Evolutionary conservation across 2,797 vertebrate species (phyloP).

Genomic region (Alcedo quadribrachys): DNA sequence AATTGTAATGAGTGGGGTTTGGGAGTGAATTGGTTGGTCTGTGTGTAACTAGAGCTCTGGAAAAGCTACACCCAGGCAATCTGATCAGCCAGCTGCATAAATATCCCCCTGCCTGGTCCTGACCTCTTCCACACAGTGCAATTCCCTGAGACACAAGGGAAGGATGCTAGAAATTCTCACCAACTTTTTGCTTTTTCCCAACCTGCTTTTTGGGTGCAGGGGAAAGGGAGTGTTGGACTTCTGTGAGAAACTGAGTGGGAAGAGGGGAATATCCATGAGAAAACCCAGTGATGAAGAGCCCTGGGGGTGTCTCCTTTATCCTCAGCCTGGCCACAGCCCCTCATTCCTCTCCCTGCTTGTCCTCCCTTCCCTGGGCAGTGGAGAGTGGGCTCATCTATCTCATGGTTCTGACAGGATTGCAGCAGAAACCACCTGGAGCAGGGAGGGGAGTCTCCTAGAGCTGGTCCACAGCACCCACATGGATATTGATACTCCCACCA

Average conservation of each 20-base stretch:
- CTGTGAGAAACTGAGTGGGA: neutral
- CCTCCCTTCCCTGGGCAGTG: neutral
- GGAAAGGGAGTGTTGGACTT: neutral
- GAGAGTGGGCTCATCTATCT: neutral
- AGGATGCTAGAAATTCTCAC: neutral
- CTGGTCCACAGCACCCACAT: fast-evolving
- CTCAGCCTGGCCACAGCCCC: neutral
- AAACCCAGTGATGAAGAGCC: neutral
- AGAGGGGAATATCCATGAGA: neutral
- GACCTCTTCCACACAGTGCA: neutral
- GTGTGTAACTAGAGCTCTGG: neutral
- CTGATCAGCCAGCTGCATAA: slow-evolving; percentile 30
- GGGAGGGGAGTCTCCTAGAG: neutral
- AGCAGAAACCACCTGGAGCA: neutral
- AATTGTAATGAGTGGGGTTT: neutral
- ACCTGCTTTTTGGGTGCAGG: neutral
- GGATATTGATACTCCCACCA: neutral
- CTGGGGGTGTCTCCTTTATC: neutral
- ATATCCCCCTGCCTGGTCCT: neutral
- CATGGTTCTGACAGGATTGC: neutral
- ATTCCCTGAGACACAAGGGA: neutral
- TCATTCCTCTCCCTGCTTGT: neutral
- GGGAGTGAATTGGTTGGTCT: neutral
- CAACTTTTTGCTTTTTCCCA: neutral
- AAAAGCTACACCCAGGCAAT: neutral